phyloP scores from a whole-genome alignment of 2,797 vertebrate species.

The Melanogrammus aeglefinus region DNA sequence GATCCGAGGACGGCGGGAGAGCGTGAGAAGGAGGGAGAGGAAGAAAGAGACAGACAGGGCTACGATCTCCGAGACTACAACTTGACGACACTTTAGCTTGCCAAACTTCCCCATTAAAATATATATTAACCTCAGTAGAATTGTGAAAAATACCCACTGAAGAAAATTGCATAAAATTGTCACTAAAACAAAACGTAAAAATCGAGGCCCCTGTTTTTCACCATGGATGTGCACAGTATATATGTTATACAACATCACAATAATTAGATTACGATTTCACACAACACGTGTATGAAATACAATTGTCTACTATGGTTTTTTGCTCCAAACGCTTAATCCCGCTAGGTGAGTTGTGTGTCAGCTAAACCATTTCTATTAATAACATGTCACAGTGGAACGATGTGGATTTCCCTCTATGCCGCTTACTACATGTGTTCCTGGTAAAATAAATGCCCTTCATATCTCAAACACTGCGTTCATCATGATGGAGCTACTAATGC shows the following conservation, averaged over 20 bases:
- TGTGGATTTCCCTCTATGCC: not conserved
- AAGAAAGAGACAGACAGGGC: slow-evolving; percentile 27
- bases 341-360: not conserved
- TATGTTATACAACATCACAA: not conserved
- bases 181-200: slow-evolving; percentile 30
- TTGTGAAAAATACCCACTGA: slow-evolving; percentile 32
- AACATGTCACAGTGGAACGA: not conserved
- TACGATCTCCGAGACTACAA: slow-evolving; percentile 41
- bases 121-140: slow-evolving; percentile 55
- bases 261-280: not conserved
- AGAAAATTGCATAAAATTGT: slow-evolving; percentile 25
- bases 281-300: too few relatives aligned
- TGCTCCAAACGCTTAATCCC: not conserved
- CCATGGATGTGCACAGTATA: not conserved
- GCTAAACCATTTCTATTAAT: not conserved
- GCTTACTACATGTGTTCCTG: not conserved
- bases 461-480: not conserved
- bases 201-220: not conserved
- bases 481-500: not conserved
- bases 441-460: not conserved
- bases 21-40: slow-evolving; percentile 11
- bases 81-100: slow-evolving; percentile 51
- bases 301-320: not conserved
- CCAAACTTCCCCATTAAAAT: slow-evolving; percentile 49
- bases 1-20: slow-evolving; percentile 21